Base-by-base conservation (phyloP, 2,888 invertebrate genomes). In the Philhelius pedissequus region DNA sequence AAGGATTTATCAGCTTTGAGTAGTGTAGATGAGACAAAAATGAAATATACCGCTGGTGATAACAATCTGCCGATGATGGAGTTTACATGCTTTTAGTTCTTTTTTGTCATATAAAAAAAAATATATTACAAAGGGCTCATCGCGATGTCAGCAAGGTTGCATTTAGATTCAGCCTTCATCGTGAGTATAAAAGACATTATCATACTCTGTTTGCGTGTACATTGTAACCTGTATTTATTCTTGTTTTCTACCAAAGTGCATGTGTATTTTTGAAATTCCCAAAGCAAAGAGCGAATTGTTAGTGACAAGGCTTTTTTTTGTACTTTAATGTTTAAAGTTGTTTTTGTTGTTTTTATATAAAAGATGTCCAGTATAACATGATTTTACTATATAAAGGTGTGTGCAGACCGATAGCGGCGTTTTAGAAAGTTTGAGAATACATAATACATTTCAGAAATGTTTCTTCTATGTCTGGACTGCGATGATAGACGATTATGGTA, bases 51-150 rank as follows among this genome's bases (percentile, higher is more conserved):
- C 52, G 56, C 79, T 74, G 83, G 83, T 79, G 83, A 83, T 83
- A 83, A 79, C 83, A 83, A 83, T 83, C 83, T 79, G 79, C 43
- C 58, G 64, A 64, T 83, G 83, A 74, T 83, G 69, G 79, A 83
- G 74, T 83, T 78, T 70, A 83, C 83, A 74, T 79, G 83, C 74
- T 83, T 78, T 74, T 70, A 70, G 83, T 70, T 43, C 30, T 43
- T 40, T 43, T 66, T 5, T 32, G 22, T 22, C 13, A 15, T 4
- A 25, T 27, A 62, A 32, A 50, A 38, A 15, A 38, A 60, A 27
- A 40, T 1, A 1, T n/a, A 25, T n/a, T 27, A 40, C 40, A 60
- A 64, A 64, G n/a, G 45, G 30, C 18, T 76, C 76, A 76, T 76
- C 81, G 48, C 62, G 54, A 74, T 69, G 80, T 75, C 62, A 69